Evolutionary conservation across 2,113 vertebrate species (phyloP), one percentile per base, ranked within the genome.

Genomic region (Xenus cinereus): DNA sequence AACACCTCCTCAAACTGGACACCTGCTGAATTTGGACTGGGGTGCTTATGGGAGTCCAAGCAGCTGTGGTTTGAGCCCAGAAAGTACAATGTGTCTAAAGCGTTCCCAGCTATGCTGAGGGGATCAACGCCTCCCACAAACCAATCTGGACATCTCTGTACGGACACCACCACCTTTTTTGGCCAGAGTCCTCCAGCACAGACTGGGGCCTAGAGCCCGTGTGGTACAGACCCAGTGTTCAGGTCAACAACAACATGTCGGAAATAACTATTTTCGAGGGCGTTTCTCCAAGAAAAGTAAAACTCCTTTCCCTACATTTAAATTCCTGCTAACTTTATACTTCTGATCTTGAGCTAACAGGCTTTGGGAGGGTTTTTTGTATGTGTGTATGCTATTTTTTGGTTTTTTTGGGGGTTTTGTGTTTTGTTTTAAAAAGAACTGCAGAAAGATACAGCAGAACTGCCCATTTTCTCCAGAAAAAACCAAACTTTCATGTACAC

Each of bases 151-250:
- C 23, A 24, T 21, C 63, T 50, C 71, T 37, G 0, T 1, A 17
- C 5, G 75, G 11, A 39, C 30, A 53, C 12, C 39, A 12, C 1
- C 0, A 57, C 43, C 39, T 28, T 27, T 27, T 23, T 59, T 1
- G 1, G 64, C 27, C 83, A 81, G 45, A 77, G 54, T 30, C 33
- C 79, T 64, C 79, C 71, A 64, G 64, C 68, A 87, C n/a, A 72
- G 23, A 14, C 59, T 35, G 48, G 10, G 60, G 26, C 11, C 10
- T 41, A 1, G 1, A 63, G n/a, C 4, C 41, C 3, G 2, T 11
- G 66, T 37, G 48, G 26, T 5, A 46, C 6, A 60, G 54, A 68
- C 16, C 32, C 48, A 64, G 53, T 0, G 6, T 53, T 46, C 81
- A 62, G 48, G 54, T 41, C 57, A 80, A 35, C 6, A 8, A 46